A percentile compares a stretch with the other conserved stretches of the same genome.
phyloP scores from a whole-genome alignment of 2,888 invertebrate species.

The Pachycephus smyrnensis region DNA sequence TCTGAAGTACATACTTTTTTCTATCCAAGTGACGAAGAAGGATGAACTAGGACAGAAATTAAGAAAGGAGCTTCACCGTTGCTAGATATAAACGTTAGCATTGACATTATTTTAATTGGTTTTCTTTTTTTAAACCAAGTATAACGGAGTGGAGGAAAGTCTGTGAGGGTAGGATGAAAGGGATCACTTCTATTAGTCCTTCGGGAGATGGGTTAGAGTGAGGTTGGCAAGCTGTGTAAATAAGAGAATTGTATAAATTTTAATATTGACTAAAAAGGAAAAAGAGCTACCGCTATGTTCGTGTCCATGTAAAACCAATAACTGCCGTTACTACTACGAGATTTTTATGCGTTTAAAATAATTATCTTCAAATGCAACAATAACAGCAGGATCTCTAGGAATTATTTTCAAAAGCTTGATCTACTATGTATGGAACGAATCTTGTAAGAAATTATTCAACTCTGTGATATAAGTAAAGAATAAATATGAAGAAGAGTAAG shows the following conservation, averaged over 20 bases:
- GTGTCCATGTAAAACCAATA: constrained; percentile 31
- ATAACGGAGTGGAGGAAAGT: neutral
- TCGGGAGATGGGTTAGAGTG: neutral
- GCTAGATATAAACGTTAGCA: neutral
- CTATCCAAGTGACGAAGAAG: neutral
- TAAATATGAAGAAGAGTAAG: constrained; percentile 22
- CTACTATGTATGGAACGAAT: neutral
- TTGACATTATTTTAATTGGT: neutral
- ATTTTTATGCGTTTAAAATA: neutral
- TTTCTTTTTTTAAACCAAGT: neutral
- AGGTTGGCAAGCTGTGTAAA: constrained; percentile 29
- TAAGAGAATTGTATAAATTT: constrained; percentile 37
- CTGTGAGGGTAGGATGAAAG: neutral
- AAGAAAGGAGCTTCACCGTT: neutral
- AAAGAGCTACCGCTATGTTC: constrained; percentile 29
- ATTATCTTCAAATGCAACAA: neutral
- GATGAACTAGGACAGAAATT: neutral
- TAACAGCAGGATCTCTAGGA: neutral
- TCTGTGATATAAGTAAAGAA: constrained; percentile 50
- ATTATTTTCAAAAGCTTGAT: constrained; percentile 1
- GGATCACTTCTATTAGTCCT: neutral
- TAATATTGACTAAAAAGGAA: constrained; percentile 27
- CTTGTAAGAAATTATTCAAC: constrained; percentile 40
- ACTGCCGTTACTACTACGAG: constrained; percentile 15
- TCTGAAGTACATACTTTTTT: neutral